phyloP scores from a whole-genome alignment of 2,113 vertebrate species.

The Dendrocopos noguchii region DNA sequence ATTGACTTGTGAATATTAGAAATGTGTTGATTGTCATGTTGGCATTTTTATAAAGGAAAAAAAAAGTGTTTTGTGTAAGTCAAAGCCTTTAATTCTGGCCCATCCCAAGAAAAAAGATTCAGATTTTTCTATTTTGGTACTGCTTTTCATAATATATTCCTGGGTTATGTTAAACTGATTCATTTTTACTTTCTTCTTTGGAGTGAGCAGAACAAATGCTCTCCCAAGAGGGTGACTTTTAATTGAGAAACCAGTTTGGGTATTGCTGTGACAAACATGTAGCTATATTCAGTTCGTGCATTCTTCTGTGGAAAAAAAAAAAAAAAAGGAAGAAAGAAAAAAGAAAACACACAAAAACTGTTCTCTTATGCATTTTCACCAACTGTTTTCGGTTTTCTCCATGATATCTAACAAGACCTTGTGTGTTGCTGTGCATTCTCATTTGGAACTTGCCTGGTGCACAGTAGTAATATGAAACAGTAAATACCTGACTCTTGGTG shows the following conservation, averaged over 20 bases:
- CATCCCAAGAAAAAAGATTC: neutral
- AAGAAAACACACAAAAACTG: neutral
- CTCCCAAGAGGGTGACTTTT: slow-evolving; percentile 21
- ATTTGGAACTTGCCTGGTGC: neutral
- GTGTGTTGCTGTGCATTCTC: neutral
- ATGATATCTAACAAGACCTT: neutral
- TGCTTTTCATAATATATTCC: slow-evolving; percentile 42
- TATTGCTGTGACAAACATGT: slow-evolving; percentile 18
- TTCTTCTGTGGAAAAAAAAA: neutral
- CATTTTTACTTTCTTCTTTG: neutral
- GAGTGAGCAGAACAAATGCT: slow-evolving; percentile 5
- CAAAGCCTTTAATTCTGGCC: neutral
- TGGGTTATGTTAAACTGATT: slow-evolving; percentile 23
- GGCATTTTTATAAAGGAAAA: neutral
- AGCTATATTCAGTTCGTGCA: neutral
- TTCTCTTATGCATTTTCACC: neutral
- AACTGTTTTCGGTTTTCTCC: neutral
- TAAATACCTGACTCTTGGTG: neutral
- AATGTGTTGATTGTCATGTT: neutral
- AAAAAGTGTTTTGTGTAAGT: neutral
- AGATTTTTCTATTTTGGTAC: slow-evolving; percentile 5
- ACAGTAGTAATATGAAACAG: neutral
- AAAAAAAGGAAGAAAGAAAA: too few relatives aligned
- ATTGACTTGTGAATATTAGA: neutral
- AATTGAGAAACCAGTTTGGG: slow-evolving; percentile 54